phyloP scores from a whole-genome alignment of 2,113 vertebrate species.

The Fukomys damarensis region DNA sequence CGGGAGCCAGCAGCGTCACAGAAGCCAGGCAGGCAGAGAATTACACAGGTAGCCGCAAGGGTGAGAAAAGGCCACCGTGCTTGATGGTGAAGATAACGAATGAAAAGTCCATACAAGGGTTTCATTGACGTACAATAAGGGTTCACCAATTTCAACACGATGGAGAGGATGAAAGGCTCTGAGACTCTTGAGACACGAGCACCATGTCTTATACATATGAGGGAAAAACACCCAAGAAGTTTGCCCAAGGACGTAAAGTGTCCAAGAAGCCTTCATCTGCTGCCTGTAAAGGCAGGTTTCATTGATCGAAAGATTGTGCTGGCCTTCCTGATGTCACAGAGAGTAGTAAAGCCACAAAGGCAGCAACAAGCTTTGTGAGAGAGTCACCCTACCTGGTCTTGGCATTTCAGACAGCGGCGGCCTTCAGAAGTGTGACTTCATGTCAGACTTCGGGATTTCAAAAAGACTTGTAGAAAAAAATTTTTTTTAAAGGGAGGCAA shows the following conservation, averaged over 20 bases:
- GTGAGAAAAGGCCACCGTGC: not conserved
- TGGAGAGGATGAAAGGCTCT: not conserved
- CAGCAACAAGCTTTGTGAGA: not conserved
- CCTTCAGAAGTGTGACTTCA: not conserved
- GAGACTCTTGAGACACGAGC: not conserved
- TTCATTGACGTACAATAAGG: not conserved
- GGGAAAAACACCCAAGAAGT: not conserved
- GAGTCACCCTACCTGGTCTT: not conserved
- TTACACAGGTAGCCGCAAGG: not conserved
- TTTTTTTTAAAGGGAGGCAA: not conserved
- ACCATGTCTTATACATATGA: not conserved
- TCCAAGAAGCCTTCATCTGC: not conserved
- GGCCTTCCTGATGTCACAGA: not conserved
- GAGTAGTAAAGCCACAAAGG: not conserved
- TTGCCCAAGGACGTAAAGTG: not conserved
- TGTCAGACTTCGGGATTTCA: not conserved
- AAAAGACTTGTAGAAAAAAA: not conserved
- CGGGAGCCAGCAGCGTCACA: no score
- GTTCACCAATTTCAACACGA: not conserved
- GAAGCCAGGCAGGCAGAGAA: not conserved
- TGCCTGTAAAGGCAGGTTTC: not conserved
- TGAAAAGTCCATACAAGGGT: not conserved
- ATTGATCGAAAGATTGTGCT: not conserved
- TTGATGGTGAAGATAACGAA: not conserved
- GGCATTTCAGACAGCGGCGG: not conserved